A percentile compares a stretch with the other conserved stretches of the same genome.
Conservation (phyloP, 2,113 vertebrate genomes). For the Jacana jacana region DNA sequence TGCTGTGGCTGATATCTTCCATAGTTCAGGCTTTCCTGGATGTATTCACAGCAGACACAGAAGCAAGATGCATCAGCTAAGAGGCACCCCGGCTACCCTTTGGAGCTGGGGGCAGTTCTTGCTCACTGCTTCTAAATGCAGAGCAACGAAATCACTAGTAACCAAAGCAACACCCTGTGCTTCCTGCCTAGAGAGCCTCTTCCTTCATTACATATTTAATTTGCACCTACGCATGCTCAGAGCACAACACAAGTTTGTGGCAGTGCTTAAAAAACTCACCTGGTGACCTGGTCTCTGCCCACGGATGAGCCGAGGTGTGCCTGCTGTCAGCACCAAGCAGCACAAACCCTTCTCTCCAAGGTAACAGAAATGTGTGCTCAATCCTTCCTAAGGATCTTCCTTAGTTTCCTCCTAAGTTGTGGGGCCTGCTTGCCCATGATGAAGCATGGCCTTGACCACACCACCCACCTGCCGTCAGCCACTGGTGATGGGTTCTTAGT, state of each 20-base stretch:
- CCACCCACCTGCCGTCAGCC: neutral
- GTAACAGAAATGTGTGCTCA: neutral
- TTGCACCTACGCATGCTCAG: neutral
- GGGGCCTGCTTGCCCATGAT: neutral
- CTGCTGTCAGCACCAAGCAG: neutral
- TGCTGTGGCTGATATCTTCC: neutral
- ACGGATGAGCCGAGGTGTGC: accelerated
- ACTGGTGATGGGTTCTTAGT: neutral
- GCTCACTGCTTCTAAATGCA: neutral
- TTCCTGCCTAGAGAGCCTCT: neutral
- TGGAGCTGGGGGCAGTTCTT: neutral
- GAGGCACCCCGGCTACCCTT: neutral
- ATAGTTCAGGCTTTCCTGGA: neutral
- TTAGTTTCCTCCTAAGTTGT: neutral
- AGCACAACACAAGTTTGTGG: neutral
- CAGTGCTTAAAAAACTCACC: neutral
- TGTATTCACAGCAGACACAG: neutral
- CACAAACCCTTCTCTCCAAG: neutral
- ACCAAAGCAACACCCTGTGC: neutral
- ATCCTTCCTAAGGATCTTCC: neutral
- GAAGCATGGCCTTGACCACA: neutral
- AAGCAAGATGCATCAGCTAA: neutral
- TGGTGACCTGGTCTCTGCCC: neutral
- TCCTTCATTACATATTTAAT: neutral
- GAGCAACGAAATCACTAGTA: neutral